A percentile compares a stretch with the other conserved stretches of the same genome.
These are phyloP conservation scores for Mohoua ochrocephala DNA, from an alignment of 2,113 vertebrate species.

Conservation along the genomic window DNA sequence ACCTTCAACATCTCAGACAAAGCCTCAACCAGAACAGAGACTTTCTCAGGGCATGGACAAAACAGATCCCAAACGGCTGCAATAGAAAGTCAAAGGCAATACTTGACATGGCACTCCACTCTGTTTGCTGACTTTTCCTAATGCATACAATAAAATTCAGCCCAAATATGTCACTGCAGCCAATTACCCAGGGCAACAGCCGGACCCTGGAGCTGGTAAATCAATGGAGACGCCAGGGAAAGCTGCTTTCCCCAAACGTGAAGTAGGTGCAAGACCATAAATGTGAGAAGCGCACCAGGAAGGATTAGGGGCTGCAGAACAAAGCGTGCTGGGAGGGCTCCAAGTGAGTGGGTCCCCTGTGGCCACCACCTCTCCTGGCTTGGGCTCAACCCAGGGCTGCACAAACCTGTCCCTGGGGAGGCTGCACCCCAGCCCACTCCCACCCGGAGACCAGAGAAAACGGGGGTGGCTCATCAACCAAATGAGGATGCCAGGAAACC, in stretches of 20 bases:
- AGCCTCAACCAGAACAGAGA: slow-evolving; percentile 42
- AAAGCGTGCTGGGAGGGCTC: background rate
- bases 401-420: background rate
- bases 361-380: background rate
- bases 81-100: slow-evolving; percentile 58
- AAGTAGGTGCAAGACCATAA: slow-evolving; percentile 15
- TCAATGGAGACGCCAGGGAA: slow-evolving; percentile 12
- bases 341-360: background rate
- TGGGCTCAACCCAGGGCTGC: background rate
- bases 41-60: slow-evolving; percentile 53
- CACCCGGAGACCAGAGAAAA: background rate
- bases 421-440: background rate
- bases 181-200: slow-evolving; percentile 54
- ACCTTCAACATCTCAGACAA: slow-evolving; percentile 55
- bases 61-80: slow-evolving; percentile 33
- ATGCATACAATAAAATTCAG: slow-evolving; percentile 51
- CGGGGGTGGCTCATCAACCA: background rate
- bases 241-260: slow-evolving; percentile 14
- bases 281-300: background rate
- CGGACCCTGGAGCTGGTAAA: background rate
- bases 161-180: slow-evolving; percentile 49
- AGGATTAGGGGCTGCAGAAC: slow-evolving; percentile 16
- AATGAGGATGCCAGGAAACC: background rate
- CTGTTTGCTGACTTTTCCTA: slow-evolving; percentile 63
- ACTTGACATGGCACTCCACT: slow-evolving; percentile 36